Percentiles rank a stretch among this genome's conserved stretches.
These are phyloP conservation scores for Enoplosus armatus DNA, from an alignment of 2,797 vertebrate species.

Conservation along the genomic window DNA sequence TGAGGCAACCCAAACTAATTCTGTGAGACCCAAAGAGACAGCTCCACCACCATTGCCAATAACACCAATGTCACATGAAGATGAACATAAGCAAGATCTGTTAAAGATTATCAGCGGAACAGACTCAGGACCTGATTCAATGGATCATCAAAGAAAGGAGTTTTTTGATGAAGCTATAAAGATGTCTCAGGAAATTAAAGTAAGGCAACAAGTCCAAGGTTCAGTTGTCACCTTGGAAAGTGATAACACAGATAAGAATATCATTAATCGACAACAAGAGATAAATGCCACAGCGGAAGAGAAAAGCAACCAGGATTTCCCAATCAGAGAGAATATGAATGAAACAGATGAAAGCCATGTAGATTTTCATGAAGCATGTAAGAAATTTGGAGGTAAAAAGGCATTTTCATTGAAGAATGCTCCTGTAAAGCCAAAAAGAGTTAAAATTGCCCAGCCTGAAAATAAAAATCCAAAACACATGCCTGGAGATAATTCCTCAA, in stretches of 20 bases:
- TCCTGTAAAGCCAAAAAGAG: constrained; percentile 83
- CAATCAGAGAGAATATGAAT: constrained; percentile 27
- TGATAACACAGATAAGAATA: constrained; percentile 25
- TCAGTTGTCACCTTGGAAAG: not conserved
- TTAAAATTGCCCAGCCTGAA: constrained; percentile 71
- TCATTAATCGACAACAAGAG: constrained; percentile 38
- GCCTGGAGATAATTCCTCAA: constrained; percentile 24
- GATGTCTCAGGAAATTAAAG: constrained; percentile 66
- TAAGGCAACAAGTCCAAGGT: constrained; percentile 27
- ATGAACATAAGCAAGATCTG: constrained; percentile 33
- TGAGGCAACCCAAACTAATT: constrained; percentile 27
- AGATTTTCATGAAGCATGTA: constrained; percentile 70
- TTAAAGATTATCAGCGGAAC: not conserved
- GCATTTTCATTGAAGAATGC: constrained; percentile 43
- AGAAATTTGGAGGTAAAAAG: constrained; percentile 75
- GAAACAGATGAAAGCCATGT: constrained; percentile 63
- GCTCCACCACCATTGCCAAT: constrained; percentile 60
- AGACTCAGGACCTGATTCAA: not conserved
- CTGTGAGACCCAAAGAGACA: constrained; percentile 52
- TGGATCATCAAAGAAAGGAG: constrained; percentile 35
- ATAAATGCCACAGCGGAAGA: constrained; percentile 46
- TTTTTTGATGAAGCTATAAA: constrained; percentile 59
- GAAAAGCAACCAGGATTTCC: constrained; percentile 41
- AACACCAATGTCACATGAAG: constrained; percentile 50
- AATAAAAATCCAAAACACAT: constrained; percentile 40